Evolutionary conservation across 2,888 invertebrate genomes (phyloP).

Genomic region (Crossocerus cetratus): DNA sequence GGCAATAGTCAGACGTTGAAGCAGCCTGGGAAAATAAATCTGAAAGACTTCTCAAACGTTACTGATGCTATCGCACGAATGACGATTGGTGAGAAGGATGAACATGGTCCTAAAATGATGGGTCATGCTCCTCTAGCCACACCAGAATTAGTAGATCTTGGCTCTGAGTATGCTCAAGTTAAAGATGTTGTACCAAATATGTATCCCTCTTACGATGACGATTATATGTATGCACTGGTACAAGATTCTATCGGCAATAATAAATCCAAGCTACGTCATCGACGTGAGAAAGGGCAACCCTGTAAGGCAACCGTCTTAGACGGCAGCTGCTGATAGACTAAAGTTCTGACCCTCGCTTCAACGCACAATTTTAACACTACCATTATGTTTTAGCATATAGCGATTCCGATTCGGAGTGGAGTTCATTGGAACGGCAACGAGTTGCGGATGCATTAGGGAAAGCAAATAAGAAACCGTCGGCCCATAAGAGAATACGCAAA

Average conservation of each 20-base stretch:
- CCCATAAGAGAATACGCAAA: slow-evolving; percentile 85
- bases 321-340: background rate
- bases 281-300: slow-evolving; percentile 83
- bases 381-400: slow-evolving; percentile 82
- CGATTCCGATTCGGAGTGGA: slow-evolving; percentile 94
- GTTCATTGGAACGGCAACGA: slow-evolving; percentile 83
- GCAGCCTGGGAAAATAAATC: slow-evolving; percentile 93
- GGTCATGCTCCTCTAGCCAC: slow-evolving; percentile 87
- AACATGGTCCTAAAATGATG: slow-evolving; percentile 72
- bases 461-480: slow-evolving; percentile 83
- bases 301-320: slow-evolving; percentile 75
- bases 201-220: slow-evolving; percentile 79
- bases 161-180: slow-evolving; percentile 85
- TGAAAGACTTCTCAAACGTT: slow-evolving; percentile 93
- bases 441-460: slow-evolving; percentile 81
- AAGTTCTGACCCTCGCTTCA: background rate
- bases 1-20: slow-evolving; percentile 84
- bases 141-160: slow-evolving; percentile 87
- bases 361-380: background rate
- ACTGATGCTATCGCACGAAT: slow-evolving; percentile 89
- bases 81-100: slow-evolving; percentile 78
- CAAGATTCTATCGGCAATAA: slow-evolving; percentile 82
- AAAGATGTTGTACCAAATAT: slow-evolving; percentile 81
- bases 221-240: slow-evolving; percentile 84
- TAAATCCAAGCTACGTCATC: slow-evolving; percentile 81